These are phyloP conservation scores for Proisotoma minuta DNA, from an alignment of 2,888 invertebrate species.

Conservation along the genomic window DNA sequence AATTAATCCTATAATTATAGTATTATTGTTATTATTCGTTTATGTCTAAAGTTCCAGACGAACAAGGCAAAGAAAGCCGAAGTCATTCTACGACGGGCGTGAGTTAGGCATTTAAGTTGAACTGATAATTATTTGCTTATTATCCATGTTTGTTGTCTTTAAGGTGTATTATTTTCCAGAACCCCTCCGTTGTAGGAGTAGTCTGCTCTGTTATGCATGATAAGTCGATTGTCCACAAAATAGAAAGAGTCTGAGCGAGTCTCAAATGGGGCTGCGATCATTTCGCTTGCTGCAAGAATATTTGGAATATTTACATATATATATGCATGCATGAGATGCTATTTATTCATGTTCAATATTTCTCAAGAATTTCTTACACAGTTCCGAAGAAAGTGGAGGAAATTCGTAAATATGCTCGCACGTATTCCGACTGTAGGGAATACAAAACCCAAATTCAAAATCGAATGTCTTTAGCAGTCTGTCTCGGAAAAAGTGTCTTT, in stretches of 20 bases:
- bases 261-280: constrained; percentile 93
- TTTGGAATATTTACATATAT: not conserved
- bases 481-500: constrained; percentile 92
- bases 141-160: too few species aligned
- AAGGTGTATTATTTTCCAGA: too few species aligned
- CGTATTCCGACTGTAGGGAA: constrained; percentile 93
- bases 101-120: too few species aligned
- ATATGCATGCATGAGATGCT: too few species aligned
- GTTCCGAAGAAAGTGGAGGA: constrained; percentile 76
- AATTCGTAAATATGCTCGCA: constrained; percentile 99
- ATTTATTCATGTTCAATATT: not conserved
- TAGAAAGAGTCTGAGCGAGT: constrained; percentile 98
- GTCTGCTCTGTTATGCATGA: constrained; percentile 99
- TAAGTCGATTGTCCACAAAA: constrained; percentile 91
- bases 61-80: too few species aligned
- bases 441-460: constrained; percentile 99
- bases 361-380: constrained; percentile 62
- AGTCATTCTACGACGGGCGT: too few species aligned
- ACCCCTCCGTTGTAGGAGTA: constrained; percentile 90
- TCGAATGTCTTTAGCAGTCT: constrained; percentile 93
- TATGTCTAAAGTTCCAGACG: too few species aligned
- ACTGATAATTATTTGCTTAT: too few species aligned
- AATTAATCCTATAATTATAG: too few species aligned
- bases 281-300: constrained; percentile 77
- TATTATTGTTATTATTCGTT: too few species aligned